phyloP scores from a whole-genome alignment of 1,140 invertebrate genomes.

The Oryctes rhinoceros region DNA sequence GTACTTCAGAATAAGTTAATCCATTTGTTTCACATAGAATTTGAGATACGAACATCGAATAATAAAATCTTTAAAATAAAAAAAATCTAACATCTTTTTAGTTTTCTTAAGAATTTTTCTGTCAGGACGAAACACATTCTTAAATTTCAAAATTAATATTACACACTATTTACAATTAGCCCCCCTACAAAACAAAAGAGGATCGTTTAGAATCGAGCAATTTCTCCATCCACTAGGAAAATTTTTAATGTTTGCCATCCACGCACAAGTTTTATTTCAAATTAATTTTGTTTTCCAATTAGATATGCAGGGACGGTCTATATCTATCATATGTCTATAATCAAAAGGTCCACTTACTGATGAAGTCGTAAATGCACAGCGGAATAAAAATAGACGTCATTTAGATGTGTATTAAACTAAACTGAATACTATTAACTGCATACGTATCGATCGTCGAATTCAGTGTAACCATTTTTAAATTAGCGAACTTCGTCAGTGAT shows the following conservation, averaged over 20 bases:
- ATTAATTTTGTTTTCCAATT: constrained; percentile 17
- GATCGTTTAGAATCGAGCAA: constrained; percentile 39
- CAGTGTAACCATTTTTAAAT: neutral
- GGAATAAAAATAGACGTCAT: neutral
- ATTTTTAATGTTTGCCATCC: constrained; percentile 27
- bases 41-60: constrained; percentile 48
- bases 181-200: constrained; percentile 50
- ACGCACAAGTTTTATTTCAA: constrained; percentile 32
- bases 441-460: neutral
- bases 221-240: constrained; percentile 44
- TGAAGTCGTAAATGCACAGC: constrained; percentile 14
- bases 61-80: constrained; percentile 43
- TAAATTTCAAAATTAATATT: constrained; percentile 41
- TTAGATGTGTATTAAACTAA: neutral
- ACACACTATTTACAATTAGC: constrained; percentile 40
- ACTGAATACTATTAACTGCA: neutral
- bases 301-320: constrained; percentile 35
- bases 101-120: constrained; percentile 38
- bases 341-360: constrained; percentile 23
- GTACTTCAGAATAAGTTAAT: constrained; percentile 49
- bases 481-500: neutral
- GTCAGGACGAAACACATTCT: constrained; percentile 3
- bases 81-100: constrained; percentile 49
- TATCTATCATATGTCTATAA: constrained; percentile 35
- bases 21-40: constrained; percentile 60